Evolutionary conservation across 2,797 vertebrate species (phyloP).

Genomic region (Parambassis ranga): DNA sequence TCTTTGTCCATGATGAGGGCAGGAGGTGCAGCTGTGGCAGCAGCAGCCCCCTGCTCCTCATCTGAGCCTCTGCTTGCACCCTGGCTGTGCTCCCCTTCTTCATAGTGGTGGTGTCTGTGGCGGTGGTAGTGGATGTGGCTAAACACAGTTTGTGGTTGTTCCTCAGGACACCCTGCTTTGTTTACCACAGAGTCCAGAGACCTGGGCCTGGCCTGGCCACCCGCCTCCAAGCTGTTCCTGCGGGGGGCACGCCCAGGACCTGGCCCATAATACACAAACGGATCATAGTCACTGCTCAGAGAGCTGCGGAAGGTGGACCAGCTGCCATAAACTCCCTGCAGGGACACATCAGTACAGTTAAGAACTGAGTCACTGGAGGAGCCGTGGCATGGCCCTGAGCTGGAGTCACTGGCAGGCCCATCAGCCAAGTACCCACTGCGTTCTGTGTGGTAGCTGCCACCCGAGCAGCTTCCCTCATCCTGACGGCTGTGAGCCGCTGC

Average conservation of each 20-base stretch:
- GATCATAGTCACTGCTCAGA: slow-evolving; percentile 95
- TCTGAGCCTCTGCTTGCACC: slow-evolving; percentile 75
- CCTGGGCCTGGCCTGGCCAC: slow-evolving; percentile 78
- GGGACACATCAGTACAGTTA: slow-evolving; percentile 94
- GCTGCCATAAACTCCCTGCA: slow-evolving; percentile 95
- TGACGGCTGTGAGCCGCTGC: slow-evolving; percentile 72
- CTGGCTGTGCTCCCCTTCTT: slow-evolving; percentile 72
- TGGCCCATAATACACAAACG: slow-evolving; percentile 87
- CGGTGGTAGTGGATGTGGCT: slow-evolving; percentile 93
- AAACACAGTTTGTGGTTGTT: slow-evolving; percentile 84
- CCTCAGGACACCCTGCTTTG: slow-evolving; percentile 68
- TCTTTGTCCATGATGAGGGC: slow-evolving; percentile 67
- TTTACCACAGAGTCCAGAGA: slow-evolving; percentile 89
- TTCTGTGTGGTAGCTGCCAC: slow-evolving; percentile 91
- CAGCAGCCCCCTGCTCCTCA: slow-evolving; percentile 72
- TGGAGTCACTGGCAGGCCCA: slow-evolving; percentile 94
- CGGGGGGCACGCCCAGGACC: slow-evolving; percentile 65
- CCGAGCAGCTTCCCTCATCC: slow-evolving; percentile 89
- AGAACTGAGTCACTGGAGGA: slow-evolving; percentile 96
- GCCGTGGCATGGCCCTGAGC: slow-evolving; percentile 94
- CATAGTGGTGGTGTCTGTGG: slow-evolving; percentile 95
- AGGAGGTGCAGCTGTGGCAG: slow-evolving; percentile 30
- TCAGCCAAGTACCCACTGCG: slow-evolving; percentile 95
- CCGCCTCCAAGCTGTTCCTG: slow-evolving; percentile 62
- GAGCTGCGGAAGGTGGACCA: slow-evolving; percentile 97